phyloP scores from a whole-genome alignment of 2,113 vertebrate species.

The Pachypanchax playfairii region DNA sequence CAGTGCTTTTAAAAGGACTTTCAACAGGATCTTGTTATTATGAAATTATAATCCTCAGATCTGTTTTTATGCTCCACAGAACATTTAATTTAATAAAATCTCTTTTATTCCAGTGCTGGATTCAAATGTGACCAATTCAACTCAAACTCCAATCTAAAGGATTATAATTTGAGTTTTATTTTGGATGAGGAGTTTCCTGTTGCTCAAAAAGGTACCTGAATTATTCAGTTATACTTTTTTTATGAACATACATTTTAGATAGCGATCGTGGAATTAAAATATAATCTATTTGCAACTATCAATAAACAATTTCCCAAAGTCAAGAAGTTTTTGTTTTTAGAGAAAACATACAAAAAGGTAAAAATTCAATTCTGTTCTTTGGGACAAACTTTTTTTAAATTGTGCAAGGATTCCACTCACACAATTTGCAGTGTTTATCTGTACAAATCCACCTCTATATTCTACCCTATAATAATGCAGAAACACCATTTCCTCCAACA shows the following conservation, averaged over 20 bases:
- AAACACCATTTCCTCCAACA: constrained; percentile 33
- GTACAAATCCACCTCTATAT: constrained; percentile 42
- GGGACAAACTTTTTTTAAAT: constrained; percentile 59
- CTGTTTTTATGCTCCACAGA: too few relatives aligned
- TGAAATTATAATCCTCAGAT: constrained; percentile 33
- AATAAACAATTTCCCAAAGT: constrained; percentile 62
- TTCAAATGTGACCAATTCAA: background rate
- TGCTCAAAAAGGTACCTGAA: constrained; percentile 64
- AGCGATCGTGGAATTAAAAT: constrained; percentile 66
- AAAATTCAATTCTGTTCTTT: constrained; percentile 70
- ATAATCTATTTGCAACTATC: constrained; percentile 62
- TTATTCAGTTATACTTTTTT: constrained; percentile 53
- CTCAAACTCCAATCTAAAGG: constrained; percentile 9
- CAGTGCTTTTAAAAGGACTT: constrained; percentile 50
- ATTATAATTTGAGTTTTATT: constrained; percentile 6
- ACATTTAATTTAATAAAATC: too few relatives aligned
- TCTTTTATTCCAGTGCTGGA: too few relatives aligned
- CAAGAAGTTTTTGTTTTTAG: constrained; percentile 38
- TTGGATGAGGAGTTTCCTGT: constrained; percentile 28
- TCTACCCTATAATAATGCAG: constrained; percentile 31
- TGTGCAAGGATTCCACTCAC: constrained; percentile 55
- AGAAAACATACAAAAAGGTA: constrained; percentile 68
- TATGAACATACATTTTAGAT: constrained; percentile 60
- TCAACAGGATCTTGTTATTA: background rate
- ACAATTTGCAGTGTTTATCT: constrained; percentile 39